A percentile compares a stretch with the other conserved stretches of the same genome.
phyloP scores from a whole-genome alignment of 2,797 vertebrate species.

The Clarias fuscus region DNA sequence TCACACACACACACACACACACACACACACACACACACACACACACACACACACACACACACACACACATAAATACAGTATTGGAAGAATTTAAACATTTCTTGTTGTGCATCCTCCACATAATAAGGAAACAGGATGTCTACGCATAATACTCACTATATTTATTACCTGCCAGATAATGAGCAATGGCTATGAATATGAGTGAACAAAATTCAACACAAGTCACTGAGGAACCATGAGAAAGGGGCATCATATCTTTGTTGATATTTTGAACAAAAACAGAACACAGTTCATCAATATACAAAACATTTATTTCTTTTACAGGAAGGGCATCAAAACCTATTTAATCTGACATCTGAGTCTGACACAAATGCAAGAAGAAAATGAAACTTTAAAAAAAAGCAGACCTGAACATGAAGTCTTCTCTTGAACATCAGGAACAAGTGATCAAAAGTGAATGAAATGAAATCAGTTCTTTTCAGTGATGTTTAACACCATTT shows the following conservation, averaged over 20 bases:
- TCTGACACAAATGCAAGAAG: conserved; percentile 31
- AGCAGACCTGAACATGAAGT: background rate
- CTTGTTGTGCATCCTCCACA: background rate
- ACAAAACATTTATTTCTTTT: conserved; percentile 73
- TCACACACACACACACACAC: background rate
- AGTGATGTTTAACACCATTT: background rate
- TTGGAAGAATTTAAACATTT: background rate
- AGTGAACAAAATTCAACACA: background rate
- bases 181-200: background rate
- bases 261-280: conserved; percentile 31
- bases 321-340: conserved; percentile 75
- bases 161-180: background rate
- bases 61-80: no score
- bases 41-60: no score
- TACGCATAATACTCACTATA: no score
- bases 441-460: background rate
- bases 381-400: background rate
- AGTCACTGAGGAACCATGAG: background rate
- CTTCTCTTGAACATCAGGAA: conserved; percentile 6
- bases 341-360: conserved; percentile 47
- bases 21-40: no score
- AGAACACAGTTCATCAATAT: conserved; percentile 65
- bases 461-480: background rate
- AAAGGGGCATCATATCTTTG: background rate
- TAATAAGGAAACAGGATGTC: background rate